Evolutionary conservation across 2,888 invertebrate species (phyloP).

Genomic region (Eugnorisma glareosa): DNA sequence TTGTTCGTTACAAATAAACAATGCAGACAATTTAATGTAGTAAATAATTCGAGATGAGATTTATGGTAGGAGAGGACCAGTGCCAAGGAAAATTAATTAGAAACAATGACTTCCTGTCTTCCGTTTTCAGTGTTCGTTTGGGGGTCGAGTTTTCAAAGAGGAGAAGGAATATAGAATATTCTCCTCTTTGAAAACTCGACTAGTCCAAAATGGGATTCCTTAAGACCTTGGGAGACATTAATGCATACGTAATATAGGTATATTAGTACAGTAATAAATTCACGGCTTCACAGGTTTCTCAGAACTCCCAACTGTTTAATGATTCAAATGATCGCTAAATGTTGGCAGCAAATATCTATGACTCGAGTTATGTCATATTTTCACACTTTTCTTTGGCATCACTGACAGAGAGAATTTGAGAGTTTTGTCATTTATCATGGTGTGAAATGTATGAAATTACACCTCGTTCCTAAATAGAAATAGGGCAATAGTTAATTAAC

Average conservation of each 20-base stretch:
- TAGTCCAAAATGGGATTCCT: not conserved
- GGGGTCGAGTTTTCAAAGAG: not conserved
- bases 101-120: conserved; percentile 59
- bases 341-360: conserved; percentile 46
- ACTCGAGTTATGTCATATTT: conserved; percentile 50
- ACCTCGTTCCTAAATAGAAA: conserved; percentile 18
- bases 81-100: conserved; percentile 71
- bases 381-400: conserved; percentile 54
- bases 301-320: conserved; percentile 35
- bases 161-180: not conserved
- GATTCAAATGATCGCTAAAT: conserved; percentile 46
- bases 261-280: conserved; percentile 31
- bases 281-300: conserved; percentile 25
- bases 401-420: conserved; percentile 33
- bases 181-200: not conserved
- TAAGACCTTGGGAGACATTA: conserved; percentile 19
- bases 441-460: conserved; percentile 41
- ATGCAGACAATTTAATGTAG: conserved; percentile 57
- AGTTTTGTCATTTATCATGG: conserved; percentile 24
- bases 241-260: conserved; percentile 23
- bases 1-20: conserved; percentile 56
- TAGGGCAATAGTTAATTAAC: not conserved
- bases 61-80: conserved; percentile 46
- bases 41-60: conserved; percentile 65
- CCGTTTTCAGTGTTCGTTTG: not conserved